These are phyloP conservation scores for Rhizomys pruinosus DNA, from an alignment of 2,113 vertebrate genomes.

Conservation along the genomic window DNA sequence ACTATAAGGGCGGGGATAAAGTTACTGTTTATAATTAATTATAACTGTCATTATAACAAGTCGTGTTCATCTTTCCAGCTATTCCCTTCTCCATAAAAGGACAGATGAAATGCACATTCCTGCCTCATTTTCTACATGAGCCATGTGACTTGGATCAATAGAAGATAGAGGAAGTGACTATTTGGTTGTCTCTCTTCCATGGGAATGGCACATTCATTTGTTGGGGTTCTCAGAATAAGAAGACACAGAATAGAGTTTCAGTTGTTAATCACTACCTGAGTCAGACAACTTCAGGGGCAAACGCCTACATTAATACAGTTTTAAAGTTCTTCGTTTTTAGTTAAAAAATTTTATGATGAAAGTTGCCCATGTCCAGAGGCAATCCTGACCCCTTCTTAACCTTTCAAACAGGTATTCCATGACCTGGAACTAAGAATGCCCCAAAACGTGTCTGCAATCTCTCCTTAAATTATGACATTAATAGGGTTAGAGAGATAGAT, in stretches of 20 bases:
- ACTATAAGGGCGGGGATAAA: background rate
- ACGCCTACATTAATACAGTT: background rate
- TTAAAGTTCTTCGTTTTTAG: background rate
- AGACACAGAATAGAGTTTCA: background rate
- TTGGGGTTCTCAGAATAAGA: background rate
- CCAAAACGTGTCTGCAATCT: background rate
- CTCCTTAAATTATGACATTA: background rate
- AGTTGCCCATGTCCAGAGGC: background rate
- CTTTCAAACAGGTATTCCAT: background rate
- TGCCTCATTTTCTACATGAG: background rate
- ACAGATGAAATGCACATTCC: background rate
- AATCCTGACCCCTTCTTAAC: background rate
- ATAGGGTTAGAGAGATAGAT: no score
- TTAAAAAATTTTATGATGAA: background rate
- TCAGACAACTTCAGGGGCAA: background rate
- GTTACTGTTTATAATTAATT: constrained; percentile 12
- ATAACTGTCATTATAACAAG: background rate
- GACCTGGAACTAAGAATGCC: background rate
- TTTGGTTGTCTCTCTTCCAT: background rate
- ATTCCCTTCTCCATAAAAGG: background rate
- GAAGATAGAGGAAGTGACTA: background rate
- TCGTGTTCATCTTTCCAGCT: constrained; percentile 11
- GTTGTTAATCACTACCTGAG: background rate
- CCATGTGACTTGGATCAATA: background rate
- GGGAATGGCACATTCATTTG: background rate